Evolutionary conservation across 2,888 invertebrate genomes (phyloP), one percentile per base, ranked within the genome.

Genomic region (Stenodera caucasica): DNA sequence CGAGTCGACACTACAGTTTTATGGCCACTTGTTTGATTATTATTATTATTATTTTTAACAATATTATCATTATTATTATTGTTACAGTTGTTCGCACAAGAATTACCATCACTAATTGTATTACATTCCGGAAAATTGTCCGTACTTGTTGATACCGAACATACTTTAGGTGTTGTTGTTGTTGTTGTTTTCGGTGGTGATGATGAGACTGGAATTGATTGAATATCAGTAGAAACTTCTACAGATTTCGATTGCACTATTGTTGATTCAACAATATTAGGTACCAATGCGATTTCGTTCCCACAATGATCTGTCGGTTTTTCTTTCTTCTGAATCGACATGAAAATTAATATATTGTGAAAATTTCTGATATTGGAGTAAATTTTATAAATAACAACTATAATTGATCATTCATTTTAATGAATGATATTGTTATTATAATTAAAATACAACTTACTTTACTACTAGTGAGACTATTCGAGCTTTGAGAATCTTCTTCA

Each of bases 131-230:
- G 3, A 2, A 45, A 12, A 12, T 21, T 45, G 18, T 23, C 45
- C n/a, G 45, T 45, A 45, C 45, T 45, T 4, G 45, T 45, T 23
- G 45, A 23, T 23, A 45, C 45, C 23, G 45, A 45, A 45, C 45
- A 45, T 3, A 45, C 21, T 23, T 21, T 23, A 21, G 9, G 21
- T 23, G 45, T 21, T 21, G 45, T 3, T 21, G 11, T 3, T 21
- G 45, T 2, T 21, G 45, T 2, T 45, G 40, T 9, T 40, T 9
- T 2, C 18, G 15, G 18, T 9, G 9, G 6, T 21, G 45, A 8
- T 45, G 45, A 21, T 45, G 45, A 12, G 21, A 8, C 8, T 45
- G 12, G 4, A 21, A n/a, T 12, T 45, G 45, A 23, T 12, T 40
- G 15, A 11, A 18, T 18, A 18, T 18, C 18, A 18, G 45, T 2